Conservation (phyloP, 1,140 invertebrate species). For the Drepana arcuata region DNA sequence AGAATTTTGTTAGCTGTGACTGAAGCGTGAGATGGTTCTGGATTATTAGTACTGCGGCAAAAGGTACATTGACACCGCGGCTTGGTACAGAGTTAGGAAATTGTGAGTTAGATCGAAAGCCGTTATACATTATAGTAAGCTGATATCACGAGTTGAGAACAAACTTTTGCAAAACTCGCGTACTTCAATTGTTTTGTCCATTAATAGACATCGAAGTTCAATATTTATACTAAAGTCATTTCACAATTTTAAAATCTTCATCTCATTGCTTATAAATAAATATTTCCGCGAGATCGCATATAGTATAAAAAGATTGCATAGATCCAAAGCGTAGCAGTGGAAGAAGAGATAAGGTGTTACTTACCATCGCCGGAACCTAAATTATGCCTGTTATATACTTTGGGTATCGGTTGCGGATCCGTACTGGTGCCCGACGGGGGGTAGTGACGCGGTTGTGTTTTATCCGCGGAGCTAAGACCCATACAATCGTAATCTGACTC, state of each 20-base stretch:
- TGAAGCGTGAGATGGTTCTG: constrained; percentile 64
- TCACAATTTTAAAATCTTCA: no score
- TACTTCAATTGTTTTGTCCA: no score
- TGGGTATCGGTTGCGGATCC: constrained; percentile 30
- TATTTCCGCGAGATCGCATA: constrained; percentile 8
- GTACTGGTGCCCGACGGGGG: constrained; percentile 30
- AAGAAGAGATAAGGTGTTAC: constrained; percentile 17
- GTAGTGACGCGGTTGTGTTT: constrained; percentile 31
- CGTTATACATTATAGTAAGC: background rate
- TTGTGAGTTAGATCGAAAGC: constrained; percentile 5
- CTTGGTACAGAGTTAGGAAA: constrained; percentile 1
- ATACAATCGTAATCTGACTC: constrained; percentile 41
- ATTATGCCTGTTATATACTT: constrained; percentile 48
- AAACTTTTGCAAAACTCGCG: no score
- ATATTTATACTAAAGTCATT: no score
- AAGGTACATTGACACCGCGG: constrained; percentile 7
- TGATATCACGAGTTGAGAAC: no score
- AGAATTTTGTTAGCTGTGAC: constrained; percentile 70
- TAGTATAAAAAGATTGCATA: constrained; percentile 25
- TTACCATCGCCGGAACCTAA: constrained; percentile 54
- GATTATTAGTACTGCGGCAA: constrained; percentile 35
- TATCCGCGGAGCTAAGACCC: constrained; percentile 27
- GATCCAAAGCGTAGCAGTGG: constrained; percentile 29
- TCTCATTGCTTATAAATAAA: constrained; percentile 15
- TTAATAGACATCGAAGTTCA: no score